A percentile compares a stretch with the other conserved stretches of the same genome.
Conservation (phyloP, 2,888 invertebrate species). For the Scaptomyza tumidula region DNA sequence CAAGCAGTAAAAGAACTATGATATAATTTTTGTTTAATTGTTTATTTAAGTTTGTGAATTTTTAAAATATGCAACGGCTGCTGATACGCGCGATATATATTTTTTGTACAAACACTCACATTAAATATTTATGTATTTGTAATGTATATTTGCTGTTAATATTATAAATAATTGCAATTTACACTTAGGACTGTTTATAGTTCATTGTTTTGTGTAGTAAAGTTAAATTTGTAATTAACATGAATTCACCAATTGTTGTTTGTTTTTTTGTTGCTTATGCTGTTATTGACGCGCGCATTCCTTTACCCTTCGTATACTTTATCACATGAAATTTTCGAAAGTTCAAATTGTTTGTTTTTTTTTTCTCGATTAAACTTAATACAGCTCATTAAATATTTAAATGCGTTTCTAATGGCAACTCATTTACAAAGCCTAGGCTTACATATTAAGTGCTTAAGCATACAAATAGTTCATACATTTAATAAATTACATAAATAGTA, state of each 20-base stretch:
- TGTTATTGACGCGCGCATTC: conserved; percentile 24
- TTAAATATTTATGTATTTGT: conserved; percentile 49
- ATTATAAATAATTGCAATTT: conserved; percentile 53
- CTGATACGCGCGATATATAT: conserved; percentile 12
- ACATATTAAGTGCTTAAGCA: conserved; percentile 52
- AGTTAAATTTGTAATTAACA: conserved; percentile 71
- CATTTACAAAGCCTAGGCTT: conserved; percentile 77
- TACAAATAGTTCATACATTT: conserved; percentile 53
- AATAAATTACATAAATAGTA: conserved; percentile 62
- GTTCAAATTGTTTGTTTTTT: conserved; percentile 58
- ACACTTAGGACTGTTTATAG: conserved; percentile 59
- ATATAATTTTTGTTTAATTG: conserved; percentile 40
- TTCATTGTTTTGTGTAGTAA: conserved; percentile 59
- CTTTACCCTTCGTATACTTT: conserved; percentile 68
- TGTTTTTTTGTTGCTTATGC: conserved; percentile 34
- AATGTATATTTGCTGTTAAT: conserved; percentile 3
- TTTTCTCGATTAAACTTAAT: conserved; percentile 30
- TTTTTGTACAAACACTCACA: conserved; percentile 70
- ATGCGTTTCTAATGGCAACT: conserved; percentile 76
- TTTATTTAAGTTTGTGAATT: conserved; percentile 63
- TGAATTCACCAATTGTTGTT: conserved; percentile 50
- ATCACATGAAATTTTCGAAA: conserved; percentile 78
- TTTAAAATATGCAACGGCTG: conserved; percentile 65
- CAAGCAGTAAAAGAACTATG: conserved; percentile 6
- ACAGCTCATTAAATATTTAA: conserved; percentile 60